A percentile compares a stretch with the other conserved stretches of the same genome.
Evolutionary conservation across 2,888 invertebrate genomes (phyloP).

Genomic region (Sisyra terminalis): DNA sequence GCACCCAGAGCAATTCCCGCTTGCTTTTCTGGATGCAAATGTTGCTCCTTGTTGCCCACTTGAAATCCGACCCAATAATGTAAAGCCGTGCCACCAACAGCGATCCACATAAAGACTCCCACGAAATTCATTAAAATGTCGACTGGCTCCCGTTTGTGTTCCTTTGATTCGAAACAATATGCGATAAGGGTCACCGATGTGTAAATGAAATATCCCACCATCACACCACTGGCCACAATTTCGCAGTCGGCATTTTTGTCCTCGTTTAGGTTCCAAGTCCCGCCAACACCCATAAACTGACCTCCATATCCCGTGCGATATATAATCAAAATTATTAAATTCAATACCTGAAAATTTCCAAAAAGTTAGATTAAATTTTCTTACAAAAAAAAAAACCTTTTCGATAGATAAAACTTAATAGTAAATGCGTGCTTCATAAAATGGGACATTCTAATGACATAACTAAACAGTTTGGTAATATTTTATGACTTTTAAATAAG

Average conservation of each 20-base stretch:
- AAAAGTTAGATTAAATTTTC: conserved; percentile 2
- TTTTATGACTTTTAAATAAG: too few species aligned
- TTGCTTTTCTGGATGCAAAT: conserved; percentile 59
- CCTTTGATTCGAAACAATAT: conserved; percentile 57
- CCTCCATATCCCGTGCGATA: conserved; percentile 73
- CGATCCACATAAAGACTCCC: conserved; percentile 70
- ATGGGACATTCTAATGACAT: too few species aligned
- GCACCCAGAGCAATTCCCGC: conserved; percentile 69
- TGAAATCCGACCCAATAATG: conserved; percentile 84
- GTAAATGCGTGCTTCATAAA: too few species aligned
- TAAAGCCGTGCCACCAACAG: conserved; percentile 69
- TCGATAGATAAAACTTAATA: background rate
- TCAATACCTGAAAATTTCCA: conserved; percentile 45
- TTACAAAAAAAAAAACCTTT: background rate
- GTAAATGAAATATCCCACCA: conserved; percentile 75
- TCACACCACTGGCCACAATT: conserved; percentile 74
- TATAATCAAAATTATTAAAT: conserved; percentile 60
- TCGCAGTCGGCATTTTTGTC: conserved; percentile 78
- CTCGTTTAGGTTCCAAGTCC: conserved; percentile 80
- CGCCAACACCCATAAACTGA: conserved; percentile 71
- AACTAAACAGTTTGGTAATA: too few species aligned
- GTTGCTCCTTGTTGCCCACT: conserved; percentile 58
- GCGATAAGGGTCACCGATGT: conserved; percentile 61
- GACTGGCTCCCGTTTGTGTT: conserved; percentile 59
- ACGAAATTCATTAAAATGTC: conserved; percentile 81